phyloP scores from a whole-genome alignment of 2,113 vertebrate genomes.

The Sminthopsis crassicaudata region DNA sequence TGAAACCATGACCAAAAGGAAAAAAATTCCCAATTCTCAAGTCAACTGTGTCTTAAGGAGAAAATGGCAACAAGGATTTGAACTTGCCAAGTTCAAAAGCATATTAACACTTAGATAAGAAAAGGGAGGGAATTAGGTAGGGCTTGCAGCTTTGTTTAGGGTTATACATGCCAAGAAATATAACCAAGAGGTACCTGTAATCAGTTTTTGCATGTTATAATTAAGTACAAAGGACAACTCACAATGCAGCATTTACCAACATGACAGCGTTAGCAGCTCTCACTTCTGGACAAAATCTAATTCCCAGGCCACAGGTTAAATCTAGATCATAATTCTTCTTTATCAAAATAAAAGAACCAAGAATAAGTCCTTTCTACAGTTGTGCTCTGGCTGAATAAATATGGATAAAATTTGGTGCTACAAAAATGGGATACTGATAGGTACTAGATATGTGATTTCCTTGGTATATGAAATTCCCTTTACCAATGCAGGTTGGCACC shows the following conservation, averaged over 20 bases:
- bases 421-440: neutral
- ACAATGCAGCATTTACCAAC: neutral
- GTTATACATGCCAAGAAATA: constrained; percentile 65
- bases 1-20: constrained; percentile 22
- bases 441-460: neutral
- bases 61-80: constrained; percentile 53
- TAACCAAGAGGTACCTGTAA: constrained; percentile 62
- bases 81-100: constrained; percentile 72
- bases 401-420: neutral
- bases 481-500: neutral
- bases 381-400: neutral
- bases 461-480: neutral
- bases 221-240: constrained; percentile 68
- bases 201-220: constrained; percentile 67
- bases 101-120: constrained; percentile 59
- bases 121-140: constrained; percentile 64
- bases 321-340: neutral
- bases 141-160: constrained; percentile 80
- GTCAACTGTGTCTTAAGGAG: constrained; percentile 38
- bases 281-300: neutral
- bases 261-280: neutral
- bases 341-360: neutral
- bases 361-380: neutral
- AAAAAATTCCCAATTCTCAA: constrained; percentile 50
- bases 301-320: neutral